Evolutionary conservation across 2,888 invertebrate species (phyloP), one percentile per base, ranked within the genome.

Genomic region (Sinodicranocentrus sp.): DNA sequence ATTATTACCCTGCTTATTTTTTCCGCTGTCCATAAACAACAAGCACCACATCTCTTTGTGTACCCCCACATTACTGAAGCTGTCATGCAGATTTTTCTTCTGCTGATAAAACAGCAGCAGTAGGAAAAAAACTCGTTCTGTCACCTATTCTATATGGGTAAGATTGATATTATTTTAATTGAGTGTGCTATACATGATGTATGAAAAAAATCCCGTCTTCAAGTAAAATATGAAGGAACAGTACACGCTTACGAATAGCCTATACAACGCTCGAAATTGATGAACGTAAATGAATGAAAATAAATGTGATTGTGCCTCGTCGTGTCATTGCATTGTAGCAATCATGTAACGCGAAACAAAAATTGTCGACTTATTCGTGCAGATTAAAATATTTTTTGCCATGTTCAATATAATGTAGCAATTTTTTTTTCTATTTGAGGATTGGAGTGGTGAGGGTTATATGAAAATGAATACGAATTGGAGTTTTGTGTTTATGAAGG

Each of bases 141-240:
- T 77, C 76, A 71, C 63, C 70, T 86, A 75, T 84, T 85, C 79
- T 85, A 85, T 83, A 80, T 85, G 84, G 67, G 43, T 76, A 26
- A 73, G 82, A 76, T 23, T 33, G 33, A 33, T 33, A 33, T 10
- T 33, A 48, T 48, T 48, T 48, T 48, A 48, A 48, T 59, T 59
- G 59, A 59, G 15, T 59, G 59, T 23, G 25, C 59, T 59, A 25
- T 48, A 48, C 17, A 8, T 39, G 13, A 8, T 6, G 39, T 39
- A 52, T 3, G 17, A 52, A n/a, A 52, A 52, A 52, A 39, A 39
- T 48, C n/a, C 48, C 15, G 48, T 39, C 6, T 39, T n/a, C n/a
- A 39, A 39, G 39, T 39, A 39, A 39, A 39, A 39, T 8, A 13
- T 39, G n/a, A n/a, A n/a, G n/a, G n/a, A n/a, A n/a, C n/a, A n/a